Evolutionary conservation across 2,797 vertebrate genomes (phyloP).

Genomic region (Carcharodon carcharias): DNA sequence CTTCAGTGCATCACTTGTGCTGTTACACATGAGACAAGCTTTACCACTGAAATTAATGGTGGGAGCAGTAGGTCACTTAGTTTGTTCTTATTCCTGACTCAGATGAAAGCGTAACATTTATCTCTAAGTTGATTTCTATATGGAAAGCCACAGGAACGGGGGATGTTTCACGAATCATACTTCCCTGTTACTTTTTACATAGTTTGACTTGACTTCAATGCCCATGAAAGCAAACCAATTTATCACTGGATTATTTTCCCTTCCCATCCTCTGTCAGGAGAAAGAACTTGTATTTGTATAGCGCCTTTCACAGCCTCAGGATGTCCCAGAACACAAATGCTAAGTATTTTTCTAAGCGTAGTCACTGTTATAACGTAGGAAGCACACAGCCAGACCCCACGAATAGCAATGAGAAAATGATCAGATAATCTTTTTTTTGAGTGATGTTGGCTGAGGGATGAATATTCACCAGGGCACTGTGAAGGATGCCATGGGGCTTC

Average conservation of each 20-base stretch:
- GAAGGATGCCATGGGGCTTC: background rate
- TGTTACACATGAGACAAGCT: background rate
- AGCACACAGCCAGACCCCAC: background rate
- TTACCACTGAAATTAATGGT: slow-evolving; percentile 24
- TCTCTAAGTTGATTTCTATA: background rate
- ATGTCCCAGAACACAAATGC: background rate
- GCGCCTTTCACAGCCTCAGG: background rate
- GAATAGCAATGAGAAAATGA: background rate
- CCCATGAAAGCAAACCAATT: background rate
- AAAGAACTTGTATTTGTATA: background rate
- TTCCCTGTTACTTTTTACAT: background rate
- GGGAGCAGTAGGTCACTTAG: background rate
- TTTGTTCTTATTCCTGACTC: background rate
- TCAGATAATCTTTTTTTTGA: background rate
- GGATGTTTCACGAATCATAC: background rate
- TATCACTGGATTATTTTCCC: background rate
- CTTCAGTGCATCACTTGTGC: slow-evolving; percentile 39
- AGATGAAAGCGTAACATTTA: slow-evolving; percentile 31
- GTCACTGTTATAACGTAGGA: background rate
- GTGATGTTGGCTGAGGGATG: background rate
- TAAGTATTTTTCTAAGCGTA: too few species aligned
- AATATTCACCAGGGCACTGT: background rate
- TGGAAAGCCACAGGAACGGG: background rate
- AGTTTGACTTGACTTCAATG: background rate
- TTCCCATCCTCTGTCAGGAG: background rate